Percentiles rank a stretch among this genome's conserved stretches.
Evolutionary conservation across 2,797 vertebrate genomes (phyloP).

Genomic region (Acridotheres tristis): DNA sequence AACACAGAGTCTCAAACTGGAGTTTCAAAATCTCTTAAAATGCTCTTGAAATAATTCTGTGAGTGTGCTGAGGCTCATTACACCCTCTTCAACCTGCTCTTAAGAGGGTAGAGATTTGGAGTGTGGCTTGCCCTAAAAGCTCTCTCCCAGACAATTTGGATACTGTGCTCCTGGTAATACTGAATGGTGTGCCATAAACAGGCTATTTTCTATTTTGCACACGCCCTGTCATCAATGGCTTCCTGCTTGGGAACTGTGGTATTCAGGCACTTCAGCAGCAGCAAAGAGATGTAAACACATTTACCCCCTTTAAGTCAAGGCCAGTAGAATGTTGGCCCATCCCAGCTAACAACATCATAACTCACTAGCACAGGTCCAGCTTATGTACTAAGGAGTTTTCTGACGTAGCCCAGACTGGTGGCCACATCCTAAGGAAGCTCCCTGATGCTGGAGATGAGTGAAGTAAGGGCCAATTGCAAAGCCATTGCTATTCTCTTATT

Average conservation of each 20-base stretch:
- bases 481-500: not conserved
- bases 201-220: not conserved
- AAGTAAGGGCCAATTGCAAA: not conserved
- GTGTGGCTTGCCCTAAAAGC: not conserved
- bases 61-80: not conserved
- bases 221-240: conserved; percentile 21
- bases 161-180: not conserved
- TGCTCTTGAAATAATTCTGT: not conserved
- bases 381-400: not conserved
- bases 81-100: not conserved
- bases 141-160: not conserved
- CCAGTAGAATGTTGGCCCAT: conserved; percentile 1
- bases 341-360: not conserved
- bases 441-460: not conserved
- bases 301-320: not conserved
- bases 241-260: conserved; percentile 36
- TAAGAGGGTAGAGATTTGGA: not conserved
- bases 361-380: not conserved
- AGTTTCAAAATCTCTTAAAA: conserved; percentile 2
- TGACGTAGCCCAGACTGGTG: not conserved
- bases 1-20: not conserved
- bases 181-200: not conserved
- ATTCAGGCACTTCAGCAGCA: not conserved
- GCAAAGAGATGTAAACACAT: not conserved
- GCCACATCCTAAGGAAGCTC: not conserved